Conservation (phyloP, 2,797 vertebrate genomes). For the Urosaurus nigricauda region DNA sequence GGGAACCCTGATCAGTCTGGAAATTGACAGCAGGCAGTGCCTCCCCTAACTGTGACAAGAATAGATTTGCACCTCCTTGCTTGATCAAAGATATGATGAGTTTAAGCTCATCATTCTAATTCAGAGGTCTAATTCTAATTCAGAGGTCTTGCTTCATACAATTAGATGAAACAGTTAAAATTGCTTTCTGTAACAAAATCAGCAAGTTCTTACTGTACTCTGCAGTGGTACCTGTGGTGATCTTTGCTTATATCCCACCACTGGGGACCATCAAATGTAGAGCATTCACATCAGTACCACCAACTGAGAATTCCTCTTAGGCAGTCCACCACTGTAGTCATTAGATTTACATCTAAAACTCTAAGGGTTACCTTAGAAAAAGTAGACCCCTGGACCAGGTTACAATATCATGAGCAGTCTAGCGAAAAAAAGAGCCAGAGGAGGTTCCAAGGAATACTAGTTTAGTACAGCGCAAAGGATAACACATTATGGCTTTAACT, state of each 20-base stretch:
- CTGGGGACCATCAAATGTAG: too few relatives aligned
- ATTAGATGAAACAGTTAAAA: constrained; percentile 20
- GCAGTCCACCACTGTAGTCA: too few relatives aligned
- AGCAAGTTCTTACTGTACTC: background rate
- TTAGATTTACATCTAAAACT: background rate
- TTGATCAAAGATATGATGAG: background rate
- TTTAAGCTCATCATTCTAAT: background rate
- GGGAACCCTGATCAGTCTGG: background rate
- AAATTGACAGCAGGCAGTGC: constrained; percentile 6
- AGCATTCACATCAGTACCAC: too few relatives aligned
- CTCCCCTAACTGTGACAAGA: constrained; percentile 1
- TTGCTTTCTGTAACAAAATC: constrained; percentile 19
- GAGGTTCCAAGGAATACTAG: background rate
- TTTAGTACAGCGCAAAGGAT: background rate
- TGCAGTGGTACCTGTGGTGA: background rate
- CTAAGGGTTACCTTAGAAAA: constrained; percentile 6
- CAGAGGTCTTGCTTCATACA: background rate
- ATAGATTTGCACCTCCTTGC: background rate
- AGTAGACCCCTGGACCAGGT: background rate
- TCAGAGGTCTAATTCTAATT: background rate
- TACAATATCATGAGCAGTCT: background rate
- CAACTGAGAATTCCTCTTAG: too few relatives aligned
- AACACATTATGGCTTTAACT: background rate
- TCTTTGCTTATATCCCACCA: too few relatives aligned
- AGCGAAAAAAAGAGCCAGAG: background rate